A percentile compares a stretch with the other conserved stretches of the same genome.
Evolutionary conservation across 2,113 vertebrate genomes (phyloP).

Genomic region (Parotia lawesii): DNA sequence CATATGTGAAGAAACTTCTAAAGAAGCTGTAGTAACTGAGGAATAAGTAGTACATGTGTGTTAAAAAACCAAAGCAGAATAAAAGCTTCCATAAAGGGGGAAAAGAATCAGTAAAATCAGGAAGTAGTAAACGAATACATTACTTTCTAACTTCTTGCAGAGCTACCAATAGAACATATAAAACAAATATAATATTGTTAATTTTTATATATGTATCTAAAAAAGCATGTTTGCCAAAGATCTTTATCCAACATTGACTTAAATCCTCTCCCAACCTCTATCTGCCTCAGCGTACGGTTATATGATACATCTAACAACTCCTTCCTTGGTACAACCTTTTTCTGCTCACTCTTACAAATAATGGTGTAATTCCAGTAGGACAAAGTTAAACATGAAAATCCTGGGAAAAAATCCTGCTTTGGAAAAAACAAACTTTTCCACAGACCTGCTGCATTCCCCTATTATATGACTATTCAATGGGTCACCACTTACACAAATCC

Average conservation of each 20-base stretch:
- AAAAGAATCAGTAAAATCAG: neutral
- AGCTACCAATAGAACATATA: neutral
- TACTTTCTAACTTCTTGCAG: neutral
- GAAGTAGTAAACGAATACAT: neutral
- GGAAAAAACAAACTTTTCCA: accelerated
- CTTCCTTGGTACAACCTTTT: neutral
- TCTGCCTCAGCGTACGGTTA: neutral
- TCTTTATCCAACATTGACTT: neutral
- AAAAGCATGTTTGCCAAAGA: neutral
- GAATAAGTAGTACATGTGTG: neutral
- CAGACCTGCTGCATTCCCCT: neutral
- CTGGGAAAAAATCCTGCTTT: neutral
- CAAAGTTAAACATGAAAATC: neutral
- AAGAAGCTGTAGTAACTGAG: neutral
- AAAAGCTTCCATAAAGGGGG: neutral
- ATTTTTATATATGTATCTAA: neutral
- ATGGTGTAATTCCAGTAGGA: neutral
- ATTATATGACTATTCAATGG: neutral
- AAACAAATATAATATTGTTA: neutral
- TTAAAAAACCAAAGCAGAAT: neutral
- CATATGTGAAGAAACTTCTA: neutral
- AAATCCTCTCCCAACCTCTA: neutral
- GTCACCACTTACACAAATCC: neutral
- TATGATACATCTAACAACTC: neutral
- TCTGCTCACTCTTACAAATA: neutral